Conservation (phyloP, 2,888 invertebrate species). For the Patella caerulea region DNA sequence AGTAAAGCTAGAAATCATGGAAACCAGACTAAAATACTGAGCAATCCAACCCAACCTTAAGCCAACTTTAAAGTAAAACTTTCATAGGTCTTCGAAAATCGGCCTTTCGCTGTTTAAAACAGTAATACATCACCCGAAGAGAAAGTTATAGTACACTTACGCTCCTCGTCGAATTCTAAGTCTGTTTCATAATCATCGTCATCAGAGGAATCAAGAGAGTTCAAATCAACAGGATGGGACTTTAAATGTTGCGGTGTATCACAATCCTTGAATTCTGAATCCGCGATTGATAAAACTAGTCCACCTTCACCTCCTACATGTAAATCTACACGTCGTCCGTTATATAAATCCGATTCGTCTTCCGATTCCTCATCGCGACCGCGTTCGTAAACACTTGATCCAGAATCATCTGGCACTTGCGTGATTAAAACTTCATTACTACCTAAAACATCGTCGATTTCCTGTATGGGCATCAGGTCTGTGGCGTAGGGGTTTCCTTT, state of each 20-base stretch:
- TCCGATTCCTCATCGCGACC: constrained; percentile 10
- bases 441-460: background rate
- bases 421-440: constrained; percentile 9
- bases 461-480: background rate
- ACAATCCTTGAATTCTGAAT: constrained; percentile 34
- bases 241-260: constrained; percentile 41
- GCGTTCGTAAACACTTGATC: background rate
- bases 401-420: constrained; percentile 9
- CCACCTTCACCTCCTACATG: background rate
- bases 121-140: too few species aligned
- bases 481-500: background rate
- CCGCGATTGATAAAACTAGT: background rate
- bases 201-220: constrained; percentile 33
- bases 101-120: too few species aligned
- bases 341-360: background rate
- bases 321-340: background rate
- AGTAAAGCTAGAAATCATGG: too few species aligned
- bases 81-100: too few species aligned
- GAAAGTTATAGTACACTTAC: constrained; percentile 35
- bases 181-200: constrained; percentile 61
- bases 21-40: too few species aligned
- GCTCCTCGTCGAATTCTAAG: constrained; percentile 57
- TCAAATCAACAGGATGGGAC: constrained; percentile 33
- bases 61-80: too few species aligned
- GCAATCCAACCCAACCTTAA: too few species aligned